Evolutionary conservation across 1,140 invertebrate genomes (phyloP).

Genomic region (Macrobrachium nipponense): DNA sequence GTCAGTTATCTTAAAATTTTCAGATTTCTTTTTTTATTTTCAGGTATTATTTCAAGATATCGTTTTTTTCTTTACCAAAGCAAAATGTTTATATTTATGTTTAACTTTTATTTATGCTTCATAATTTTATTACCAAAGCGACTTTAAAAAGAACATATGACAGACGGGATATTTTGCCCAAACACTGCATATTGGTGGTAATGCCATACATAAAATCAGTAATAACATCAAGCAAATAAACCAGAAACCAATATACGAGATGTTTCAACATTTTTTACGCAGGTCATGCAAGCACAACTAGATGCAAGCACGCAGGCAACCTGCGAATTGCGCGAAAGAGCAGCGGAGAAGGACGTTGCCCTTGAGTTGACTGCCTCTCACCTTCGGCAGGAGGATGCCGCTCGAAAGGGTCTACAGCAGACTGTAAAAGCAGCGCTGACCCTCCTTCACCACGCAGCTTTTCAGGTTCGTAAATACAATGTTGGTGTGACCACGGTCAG

Average conservation of each 20-base stretch:
- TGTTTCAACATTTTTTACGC: neutral
- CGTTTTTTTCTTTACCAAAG: too few species aligned
- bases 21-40: neutral
- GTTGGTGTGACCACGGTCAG: neutral
- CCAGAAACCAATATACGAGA: neutral
- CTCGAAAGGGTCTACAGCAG: conserved; percentile 26
- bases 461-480: conserved; percentile 12
- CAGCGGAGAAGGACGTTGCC: conserved; percentile 53
- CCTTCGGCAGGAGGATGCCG: conserved; percentile 46
- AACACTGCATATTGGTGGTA: too few species aligned
- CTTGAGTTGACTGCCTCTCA: conserved; percentile 52
- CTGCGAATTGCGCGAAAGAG: conserved; percentile 42
- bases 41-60: neutral
- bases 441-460: conserved; percentile 53
- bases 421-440: conserved; percentile 36
- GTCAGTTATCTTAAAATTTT: neutral
- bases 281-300: conserved; percentile 50
- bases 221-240: neutral
- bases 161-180: neutral
- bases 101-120: too few species aligned
- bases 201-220: too few species aligned
- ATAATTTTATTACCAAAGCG: too few species aligned
- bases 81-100: too few species aligned
- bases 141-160: too few species aligned
- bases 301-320: conserved; percentile 45